Conservation (phyloP, 2,888 invertebrate species). For the Aethes cnicana region DNA sequence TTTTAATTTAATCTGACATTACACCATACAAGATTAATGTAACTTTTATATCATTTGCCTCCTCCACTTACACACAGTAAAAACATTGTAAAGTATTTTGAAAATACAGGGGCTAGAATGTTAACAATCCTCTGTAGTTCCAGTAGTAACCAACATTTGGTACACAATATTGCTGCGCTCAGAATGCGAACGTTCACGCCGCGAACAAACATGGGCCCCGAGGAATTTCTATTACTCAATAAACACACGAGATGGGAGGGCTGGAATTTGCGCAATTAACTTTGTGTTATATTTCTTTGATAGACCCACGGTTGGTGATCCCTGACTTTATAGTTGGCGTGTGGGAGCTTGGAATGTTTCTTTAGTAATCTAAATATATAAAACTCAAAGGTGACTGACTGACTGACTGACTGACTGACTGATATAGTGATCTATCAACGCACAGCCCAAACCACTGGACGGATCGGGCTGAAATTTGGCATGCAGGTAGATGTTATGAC, state of each 20-base stretch:
- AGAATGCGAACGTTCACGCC: constrained; percentile 18
- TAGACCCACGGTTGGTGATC: constrained; percentile 27
- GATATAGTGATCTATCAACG: no score
- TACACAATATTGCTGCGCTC: constrained; percentile 9
- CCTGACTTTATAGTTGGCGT: constrained; percentile 24
- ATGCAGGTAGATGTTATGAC: no score
- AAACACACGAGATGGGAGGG: constrained; percentile 27
- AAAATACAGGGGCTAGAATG: neutral
- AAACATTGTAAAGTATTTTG: neutral
- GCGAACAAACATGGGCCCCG: constrained; percentile 17
- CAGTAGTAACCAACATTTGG: neutral
- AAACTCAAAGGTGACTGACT: no score
- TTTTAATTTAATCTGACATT: no score
- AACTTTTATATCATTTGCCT: no score
- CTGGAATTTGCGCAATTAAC: constrained; percentile 35
- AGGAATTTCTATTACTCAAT: constrained; percentile 35
- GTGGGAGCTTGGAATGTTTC: constrained; percentile 25
- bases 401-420: no score
- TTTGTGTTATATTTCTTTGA: constrained; percentile 35
- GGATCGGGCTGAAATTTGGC: no score
- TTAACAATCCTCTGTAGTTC: neutral
- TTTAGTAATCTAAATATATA: no score
- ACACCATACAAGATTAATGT: no score
- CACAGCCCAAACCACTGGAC: no score
- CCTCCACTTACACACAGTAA: no score